Conservation (phyloP, 2,888 invertebrate genomes). For the Acrocyrtus sp. region DNA sequence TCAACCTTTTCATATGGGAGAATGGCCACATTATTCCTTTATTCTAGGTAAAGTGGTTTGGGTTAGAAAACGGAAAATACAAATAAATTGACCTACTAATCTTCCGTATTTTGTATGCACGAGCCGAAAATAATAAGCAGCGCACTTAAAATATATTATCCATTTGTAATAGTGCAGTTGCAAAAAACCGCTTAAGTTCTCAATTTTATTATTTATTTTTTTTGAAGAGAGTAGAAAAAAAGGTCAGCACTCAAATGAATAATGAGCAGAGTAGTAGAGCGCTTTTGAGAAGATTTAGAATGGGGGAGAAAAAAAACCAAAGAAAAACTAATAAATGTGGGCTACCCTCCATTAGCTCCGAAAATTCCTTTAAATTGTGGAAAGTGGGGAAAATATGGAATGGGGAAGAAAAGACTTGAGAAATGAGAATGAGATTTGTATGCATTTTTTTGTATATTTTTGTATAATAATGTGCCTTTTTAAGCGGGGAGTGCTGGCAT, state of each 20-base stretch:
- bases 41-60: no score
- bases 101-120: constrained; percentile 36
- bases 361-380: constrained; percentile 37
- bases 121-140: constrained; percentile 16
- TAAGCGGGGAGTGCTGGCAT: no score
- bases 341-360: constrained; percentile 47
- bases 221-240: not conserved
- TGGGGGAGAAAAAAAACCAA: constrained; percentile 18
- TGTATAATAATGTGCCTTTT: constrained; percentile 1
- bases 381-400: constrained; percentile 9
- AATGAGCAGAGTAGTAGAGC: no score
- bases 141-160: not conserved
- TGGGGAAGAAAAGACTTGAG: not conserved
- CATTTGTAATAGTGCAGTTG: not conserved
- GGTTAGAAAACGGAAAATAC: no score
- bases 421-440: not conserved
- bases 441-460: constrained; percentile 1
- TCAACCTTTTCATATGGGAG: no score
- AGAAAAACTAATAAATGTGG: constrained; percentile 41
- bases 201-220: not conserved
- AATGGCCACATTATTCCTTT: no score
- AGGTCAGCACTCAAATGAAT: not conserved
- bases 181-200: not conserved
- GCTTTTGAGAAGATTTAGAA: no score
- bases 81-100: no score